Evolutionary conservation across 2,888 invertebrate genomes (phyloP).

Genomic region (Noctua comes): DNA sequence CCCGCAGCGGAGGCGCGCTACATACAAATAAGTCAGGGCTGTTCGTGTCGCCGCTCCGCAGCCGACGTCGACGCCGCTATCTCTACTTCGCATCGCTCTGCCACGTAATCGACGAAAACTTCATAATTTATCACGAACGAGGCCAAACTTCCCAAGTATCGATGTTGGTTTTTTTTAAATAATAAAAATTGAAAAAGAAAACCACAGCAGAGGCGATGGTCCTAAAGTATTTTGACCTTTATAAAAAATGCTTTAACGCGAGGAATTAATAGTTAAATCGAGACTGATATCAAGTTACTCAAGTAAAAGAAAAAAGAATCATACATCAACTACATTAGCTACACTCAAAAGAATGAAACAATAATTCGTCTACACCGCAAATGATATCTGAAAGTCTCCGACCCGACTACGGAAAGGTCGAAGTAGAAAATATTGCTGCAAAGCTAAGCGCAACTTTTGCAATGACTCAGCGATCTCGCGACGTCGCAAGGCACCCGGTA

Average conservation of each 20-base stretch:
- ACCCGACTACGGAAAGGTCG: constrained; percentile 72
- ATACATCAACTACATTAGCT: neutral
- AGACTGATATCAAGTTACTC: neutral
- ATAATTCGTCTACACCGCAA: constrained; percentile 68
- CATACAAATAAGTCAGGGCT: constrained; percentile 85
- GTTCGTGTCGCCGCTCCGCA: constrained; percentile 64
- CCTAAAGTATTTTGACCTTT: neutral
- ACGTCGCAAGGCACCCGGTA: constrained; percentile 75
- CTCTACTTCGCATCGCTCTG: constrained; percentile 55
- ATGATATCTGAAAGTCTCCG: constrained; percentile 70
- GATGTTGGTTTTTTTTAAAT: constrained; percentile 28
- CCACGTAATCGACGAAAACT: constrained; percentile 59
- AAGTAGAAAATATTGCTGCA: constrained; percentile 79
- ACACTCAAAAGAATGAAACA: constrained; percentile 47
- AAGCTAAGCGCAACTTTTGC: constrained; percentile 82
- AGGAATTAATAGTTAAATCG: neutral
- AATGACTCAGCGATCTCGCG: constrained; percentile 81
- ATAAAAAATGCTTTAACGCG: neutral
- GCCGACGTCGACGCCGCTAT: constrained; percentile 61
- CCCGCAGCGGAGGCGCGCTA: constrained; percentile 81
- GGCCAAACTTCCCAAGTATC: constrained; percentile 40
- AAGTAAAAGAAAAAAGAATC: neutral
- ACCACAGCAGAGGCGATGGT: neutral
- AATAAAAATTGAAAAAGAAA: constrained; percentile 17
- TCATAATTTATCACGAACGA: constrained; percentile 59